phyloP scores from a whole-genome alignment of 1,140 invertebrate species.

The Meloidogyne exigua region DNA sequence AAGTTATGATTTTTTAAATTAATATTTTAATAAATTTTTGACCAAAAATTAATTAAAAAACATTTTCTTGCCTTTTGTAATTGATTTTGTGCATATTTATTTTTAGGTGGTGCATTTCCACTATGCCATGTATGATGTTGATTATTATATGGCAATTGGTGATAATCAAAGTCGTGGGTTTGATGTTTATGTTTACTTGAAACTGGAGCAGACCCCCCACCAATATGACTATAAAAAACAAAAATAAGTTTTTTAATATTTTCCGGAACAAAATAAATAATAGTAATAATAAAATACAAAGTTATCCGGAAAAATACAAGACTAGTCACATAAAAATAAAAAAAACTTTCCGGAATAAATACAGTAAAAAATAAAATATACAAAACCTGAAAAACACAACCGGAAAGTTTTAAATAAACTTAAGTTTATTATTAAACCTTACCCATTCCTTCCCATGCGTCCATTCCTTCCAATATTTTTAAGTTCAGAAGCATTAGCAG shows the following conservation, averaged over 20 bases:
- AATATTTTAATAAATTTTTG: background rate
- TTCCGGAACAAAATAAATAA: too few species aligned
- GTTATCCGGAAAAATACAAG: too few species aligned
- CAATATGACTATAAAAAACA: background rate
- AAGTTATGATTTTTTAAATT: background rate
- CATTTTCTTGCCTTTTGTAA: constrained; percentile 1
- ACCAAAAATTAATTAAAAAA: background rate
- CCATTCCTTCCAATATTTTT: constrained; percentile 39
- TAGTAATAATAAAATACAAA: too few species aligned
- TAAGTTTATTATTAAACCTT: background rate
- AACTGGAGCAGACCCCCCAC: constrained; percentile 13
- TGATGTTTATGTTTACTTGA: constrained; percentile 23
- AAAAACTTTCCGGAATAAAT: background rate
- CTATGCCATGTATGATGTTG: constrained; percentile 20
- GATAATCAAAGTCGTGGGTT: background rate
- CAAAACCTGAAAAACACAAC: background rate
- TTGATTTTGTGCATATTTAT: constrained; percentile 10
- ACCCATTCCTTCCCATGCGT: constrained; percentile 3
- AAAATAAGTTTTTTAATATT: background rate
- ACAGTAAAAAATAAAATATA: background rate
- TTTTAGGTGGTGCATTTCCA: constrained; percentile 17
- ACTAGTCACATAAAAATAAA: too few species aligned
- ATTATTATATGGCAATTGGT: constrained; percentile 13
- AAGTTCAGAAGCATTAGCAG: constrained; percentile 50
- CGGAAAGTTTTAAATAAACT: background rate